Evolutionary conservation across 2,888 invertebrate genomes (phyloP).

Genomic region (Leptinotarsa haldemani): DNA sequence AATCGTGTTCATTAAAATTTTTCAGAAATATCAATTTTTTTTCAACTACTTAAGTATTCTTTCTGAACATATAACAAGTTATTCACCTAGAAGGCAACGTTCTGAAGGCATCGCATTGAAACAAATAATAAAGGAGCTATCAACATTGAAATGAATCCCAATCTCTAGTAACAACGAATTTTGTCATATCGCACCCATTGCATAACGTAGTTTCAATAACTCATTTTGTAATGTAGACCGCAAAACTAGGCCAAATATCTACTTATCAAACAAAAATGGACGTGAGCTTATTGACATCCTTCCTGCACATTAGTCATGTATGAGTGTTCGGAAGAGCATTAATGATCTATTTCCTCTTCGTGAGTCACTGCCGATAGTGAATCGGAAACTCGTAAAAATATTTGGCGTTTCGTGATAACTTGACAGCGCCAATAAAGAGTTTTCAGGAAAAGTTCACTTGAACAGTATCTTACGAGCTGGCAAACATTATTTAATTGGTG

Average conservation of each 20-base stretch:
- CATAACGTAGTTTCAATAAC: background rate
- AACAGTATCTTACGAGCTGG: background rate
- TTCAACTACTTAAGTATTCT: too few relatives aligned
- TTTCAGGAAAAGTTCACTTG: background rate
- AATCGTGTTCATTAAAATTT: too few relatives aligned
- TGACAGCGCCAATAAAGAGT: background rate
- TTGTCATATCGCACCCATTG: too few relatives aligned
- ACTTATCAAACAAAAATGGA: background rate
- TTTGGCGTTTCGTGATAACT: background rate
- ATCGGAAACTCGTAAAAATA: slow-evolving; percentile 9
- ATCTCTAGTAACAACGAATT: too few relatives aligned
- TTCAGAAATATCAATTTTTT: too few relatives aligned
- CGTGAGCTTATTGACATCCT: slow-evolving; percentile 7
- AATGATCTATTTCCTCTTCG: background rate
- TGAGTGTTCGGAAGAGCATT: slow-evolving; percentile 2
- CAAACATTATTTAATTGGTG: background rate
- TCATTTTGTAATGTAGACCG: background rate
- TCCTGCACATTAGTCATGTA: slow-evolving; percentile 15
- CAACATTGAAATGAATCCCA: too few relatives aligned
- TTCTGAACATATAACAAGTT: too few relatives aligned
- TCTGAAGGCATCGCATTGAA: too few relatives aligned
- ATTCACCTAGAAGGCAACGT: too few relatives aligned
- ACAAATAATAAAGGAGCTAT: too few relatives aligned
- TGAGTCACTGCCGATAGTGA: background rate
- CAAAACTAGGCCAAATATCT: slow-evolving; percentile 8